Evolutionary conservation across 1,140 invertebrate genomes (phyloP), one percentile per base, ranked within the genome.

Genomic region (Drosophila sp.): DNA sequence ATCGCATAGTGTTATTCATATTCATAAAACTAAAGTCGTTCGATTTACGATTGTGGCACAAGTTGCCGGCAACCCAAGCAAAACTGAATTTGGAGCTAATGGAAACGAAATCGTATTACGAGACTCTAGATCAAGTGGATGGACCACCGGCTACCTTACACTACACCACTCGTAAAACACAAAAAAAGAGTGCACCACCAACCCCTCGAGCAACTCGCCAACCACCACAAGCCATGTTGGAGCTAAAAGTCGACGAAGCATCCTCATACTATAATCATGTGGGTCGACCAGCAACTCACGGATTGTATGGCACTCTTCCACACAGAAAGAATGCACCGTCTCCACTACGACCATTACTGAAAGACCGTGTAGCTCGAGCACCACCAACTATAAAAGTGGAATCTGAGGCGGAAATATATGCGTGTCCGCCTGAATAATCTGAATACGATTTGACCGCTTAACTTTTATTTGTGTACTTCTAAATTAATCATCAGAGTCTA

Each of bases 111-210:
- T 7, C 11, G 0, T 13, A 41, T 2, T 57, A 29, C 16, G 27
- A 8, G 1, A 25, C 25, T 8, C 5, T 72, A 2, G 69, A 72
- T 57, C 0, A 5, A n/a, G 34, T 72, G 7, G 69, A 72, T 29
- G 61, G 25, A 51, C 11, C 57, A 41, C 46, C 57, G 1, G 65
- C 65, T n/a, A 38, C 6, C 2, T 4, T 70, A 16, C 29, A 32
- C 0, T 36, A 54, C 9, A n/a, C 8, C 8, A 29, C 7, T 7
- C 32, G 45, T 40, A 14, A 14, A 16, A n/a, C n/a, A n/a, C n/a
- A 4, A 3, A 41, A 16, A 29, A 61, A 61, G 18, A 7, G 4
- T 11, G 16, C 34, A 6, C 6, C n/a, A 8, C 34, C 2, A 7
- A 2, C 27, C 27, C 27, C 27, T 29, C 27, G 27, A 29, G 2